Conservation (phyloP, 1,140 invertebrate species). For the Drosophila willistoni region DNA sequence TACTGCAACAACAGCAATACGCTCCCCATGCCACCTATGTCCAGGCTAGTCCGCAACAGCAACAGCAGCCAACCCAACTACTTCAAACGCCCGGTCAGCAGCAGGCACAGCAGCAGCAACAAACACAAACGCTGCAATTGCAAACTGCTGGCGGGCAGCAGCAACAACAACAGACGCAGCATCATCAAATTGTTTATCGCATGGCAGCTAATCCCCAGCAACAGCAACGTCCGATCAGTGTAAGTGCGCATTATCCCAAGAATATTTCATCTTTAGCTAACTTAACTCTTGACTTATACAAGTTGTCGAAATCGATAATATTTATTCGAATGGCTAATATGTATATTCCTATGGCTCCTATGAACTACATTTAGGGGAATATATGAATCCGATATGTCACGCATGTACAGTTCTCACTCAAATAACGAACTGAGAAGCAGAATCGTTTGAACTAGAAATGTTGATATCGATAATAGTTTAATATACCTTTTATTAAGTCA, state of each 20-base stretch:
- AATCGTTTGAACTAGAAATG: no score
- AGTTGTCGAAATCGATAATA: no score
- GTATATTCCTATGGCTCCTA: no score
- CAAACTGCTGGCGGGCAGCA: conserved; percentile 63
- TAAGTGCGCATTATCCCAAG: conserved; percentile 34
- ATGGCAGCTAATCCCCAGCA: conserved; percentile 61
- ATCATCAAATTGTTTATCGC: conserved; percentile 79
- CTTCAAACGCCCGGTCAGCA: conserved; percentile 57
- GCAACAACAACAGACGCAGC: conserved; percentile 62
- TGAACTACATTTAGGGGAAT: no score
- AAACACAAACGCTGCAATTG: conserved; percentile 73
- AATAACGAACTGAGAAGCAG: no score
- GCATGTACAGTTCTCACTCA: no score
- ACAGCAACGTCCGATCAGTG: conserved; percentile 57
- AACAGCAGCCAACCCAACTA: conserved; percentile 56
- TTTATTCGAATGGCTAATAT: no score
- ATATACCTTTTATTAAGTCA: no score
- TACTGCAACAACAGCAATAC: conserved; percentile 47
- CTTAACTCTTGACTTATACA: neutral
- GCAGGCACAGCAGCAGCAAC: conserved; percentile 47
- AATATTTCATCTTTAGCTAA: neutral
- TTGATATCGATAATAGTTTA: no score
- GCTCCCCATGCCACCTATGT: conserved; percentile 65
- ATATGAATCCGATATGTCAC: no score
- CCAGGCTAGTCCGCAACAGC: conserved; percentile 56